A percentile compares a stretch with the other conserved stretches of the same genome.
Conservation (phyloP, 2,888 invertebrate genomes). For the Ichneumoninae sp. region DNA sequence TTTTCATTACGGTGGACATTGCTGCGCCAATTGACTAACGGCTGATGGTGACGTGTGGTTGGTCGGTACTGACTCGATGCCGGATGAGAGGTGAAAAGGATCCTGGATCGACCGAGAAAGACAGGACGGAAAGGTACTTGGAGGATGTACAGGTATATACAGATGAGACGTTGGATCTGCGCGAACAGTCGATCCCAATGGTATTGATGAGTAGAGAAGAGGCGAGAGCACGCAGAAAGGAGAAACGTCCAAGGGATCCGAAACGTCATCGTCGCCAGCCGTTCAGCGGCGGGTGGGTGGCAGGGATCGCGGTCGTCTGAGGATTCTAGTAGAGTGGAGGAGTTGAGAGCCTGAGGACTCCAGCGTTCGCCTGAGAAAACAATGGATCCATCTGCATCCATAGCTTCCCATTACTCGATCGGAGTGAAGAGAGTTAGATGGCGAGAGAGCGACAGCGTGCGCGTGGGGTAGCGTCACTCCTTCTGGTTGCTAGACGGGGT, state of each 20-base stretch:
- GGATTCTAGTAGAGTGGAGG: conserved; percentile 56
- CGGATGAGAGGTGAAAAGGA: not conserved
- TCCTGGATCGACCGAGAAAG: not conserved
- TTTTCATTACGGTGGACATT: not conserved
- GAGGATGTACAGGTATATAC: not conserved
- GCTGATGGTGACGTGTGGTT: not conserved
- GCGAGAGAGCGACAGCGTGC: conserved; percentile 46
- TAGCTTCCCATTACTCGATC: conserved; percentile 74
- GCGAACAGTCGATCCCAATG: not conserved
- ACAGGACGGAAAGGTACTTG: not conserved
- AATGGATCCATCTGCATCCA: conserved; percentile 78
- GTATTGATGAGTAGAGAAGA: not conserved
- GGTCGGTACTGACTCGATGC: not conserved
- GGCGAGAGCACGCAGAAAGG: conserved; percentile 24
- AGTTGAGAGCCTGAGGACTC: conserved; percentile 61
- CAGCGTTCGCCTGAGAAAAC: conserved; percentile 73
- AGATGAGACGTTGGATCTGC: not conserved
- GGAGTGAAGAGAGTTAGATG: conserved; percentile 68
- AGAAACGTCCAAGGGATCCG: conserved; percentile 61
- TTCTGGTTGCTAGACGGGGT: conserved; percentile 35
- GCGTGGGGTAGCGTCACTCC: conserved; percentile 14
- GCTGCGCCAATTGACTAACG: not conserved
- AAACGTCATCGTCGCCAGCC: conserved; percentile 54
- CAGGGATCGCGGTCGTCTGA: conserved; percentile 38
- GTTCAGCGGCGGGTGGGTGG: conserved; percentile 6